phyloP scores from a whole-genome alignment of 2,888 invertebrate species.

The Leucophenga maculata region DNA sequence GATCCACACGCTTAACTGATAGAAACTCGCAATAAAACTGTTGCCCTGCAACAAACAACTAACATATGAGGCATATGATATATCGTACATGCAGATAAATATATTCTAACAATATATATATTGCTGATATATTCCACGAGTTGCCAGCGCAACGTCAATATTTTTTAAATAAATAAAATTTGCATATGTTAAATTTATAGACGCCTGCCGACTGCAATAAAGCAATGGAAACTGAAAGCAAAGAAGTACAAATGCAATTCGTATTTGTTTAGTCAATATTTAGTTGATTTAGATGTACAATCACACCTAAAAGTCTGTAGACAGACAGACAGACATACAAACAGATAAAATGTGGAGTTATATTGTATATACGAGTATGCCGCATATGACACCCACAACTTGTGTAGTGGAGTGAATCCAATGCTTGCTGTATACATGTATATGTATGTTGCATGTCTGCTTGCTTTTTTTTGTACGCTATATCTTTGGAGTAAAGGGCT shows the following conservation, averaged over 20 bases:
- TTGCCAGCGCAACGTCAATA: not conserved
- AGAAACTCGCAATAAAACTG: too few relatives aligned
- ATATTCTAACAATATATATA: slow-evolving; percentile 21
- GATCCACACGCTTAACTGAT: too few relatives aligned
- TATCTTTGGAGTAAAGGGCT: too few relatives aligned
- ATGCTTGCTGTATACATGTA: too few relatives aligned
- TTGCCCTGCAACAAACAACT: too few relatives aligned
- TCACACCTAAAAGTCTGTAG: slow-evolving; percentile 30
- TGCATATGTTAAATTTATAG: too few relatives aligned
- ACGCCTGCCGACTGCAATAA: not conserved
- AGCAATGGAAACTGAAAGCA: not conserved
- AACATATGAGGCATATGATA: not conserved
- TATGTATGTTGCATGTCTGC: too few relatives aligned
- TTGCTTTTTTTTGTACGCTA: too few relatives aligned
- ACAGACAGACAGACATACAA: slow-evolving; percentile 23
- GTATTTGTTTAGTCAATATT: slow-evolving; percentile 62
- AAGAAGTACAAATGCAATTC: slow-evolving; percentile 21
- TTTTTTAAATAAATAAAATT: slow-evolving; percentile 40
- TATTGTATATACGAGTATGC: not conserved
- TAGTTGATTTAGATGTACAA: slow-evolving; percentile 36
- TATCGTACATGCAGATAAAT: slow-evolving; percentile 7
- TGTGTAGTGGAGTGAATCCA: too few relatives aligned
- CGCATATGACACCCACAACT: slow-evolving; percentile 14
- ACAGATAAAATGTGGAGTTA: slow-evolving; percentile 1
- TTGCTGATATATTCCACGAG: slow-evolving; percentile 12